Percentiles rank a stretch among this genome's conserved stretches.
phyloP scores from a whole-genome alignment of 2,797 vertebrate species.

The Pyrocephalus nanus region DNA sequence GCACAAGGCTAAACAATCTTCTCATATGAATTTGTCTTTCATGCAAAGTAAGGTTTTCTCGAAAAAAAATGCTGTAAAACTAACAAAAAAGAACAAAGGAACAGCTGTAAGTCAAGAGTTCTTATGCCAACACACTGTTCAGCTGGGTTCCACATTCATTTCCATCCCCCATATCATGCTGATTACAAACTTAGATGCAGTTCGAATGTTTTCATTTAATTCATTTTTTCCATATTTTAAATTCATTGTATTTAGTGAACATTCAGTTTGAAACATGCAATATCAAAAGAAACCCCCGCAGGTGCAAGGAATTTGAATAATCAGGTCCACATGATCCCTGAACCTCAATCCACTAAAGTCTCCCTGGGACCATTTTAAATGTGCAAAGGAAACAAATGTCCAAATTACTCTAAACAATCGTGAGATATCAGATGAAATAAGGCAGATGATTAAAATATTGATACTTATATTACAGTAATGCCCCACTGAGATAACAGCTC shows the following conservation, averaged over 20 bases:
- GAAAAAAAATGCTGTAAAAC: slow-evolving; percentile 46
- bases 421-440: slow-evolving; percentile 28
- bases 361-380: slow-evolving; percentile 35
- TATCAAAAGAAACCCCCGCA: slow-evolving; percentile 41
- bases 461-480: slow-evolving; percentile 18
- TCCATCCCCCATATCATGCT: slow-evolving; percentile 50
- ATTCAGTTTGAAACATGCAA: slow-evolving; percentile 26
- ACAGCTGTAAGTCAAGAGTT: slow-evolving; percentile 70
- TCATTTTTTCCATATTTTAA: slow-evolving; percentile 60
- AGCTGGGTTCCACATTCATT: slow-evolving; percentile 69
- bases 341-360: slow-evolving; percentile 25
- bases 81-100: slow-evolving; percentile 67
- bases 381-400: slow-evolving; percentile 47
- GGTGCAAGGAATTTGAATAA: slow-evolving; percentile 58
- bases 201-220: slow-evolving; percentile 66
- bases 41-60: slow-evolving; percentile 60
- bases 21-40: slow-evolving; percentile 60
- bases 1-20: slow-evolving; percentile 49
- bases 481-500: background rate
- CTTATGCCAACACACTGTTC: slow-evolving; percentile 65
- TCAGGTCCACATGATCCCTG: slow-evolving; percentile 41
- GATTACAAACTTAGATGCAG: slow-evolving; percentile 64
- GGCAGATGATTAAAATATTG: slow-evolving; percentile 43
- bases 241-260: slow-evolving; percentile 53
- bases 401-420: slow-evolving; percentile 22